phyloP scores from a whole-genome alignment of 1,140 invertebrate genomes.

The Dermatophagoides farinae region DNA sequence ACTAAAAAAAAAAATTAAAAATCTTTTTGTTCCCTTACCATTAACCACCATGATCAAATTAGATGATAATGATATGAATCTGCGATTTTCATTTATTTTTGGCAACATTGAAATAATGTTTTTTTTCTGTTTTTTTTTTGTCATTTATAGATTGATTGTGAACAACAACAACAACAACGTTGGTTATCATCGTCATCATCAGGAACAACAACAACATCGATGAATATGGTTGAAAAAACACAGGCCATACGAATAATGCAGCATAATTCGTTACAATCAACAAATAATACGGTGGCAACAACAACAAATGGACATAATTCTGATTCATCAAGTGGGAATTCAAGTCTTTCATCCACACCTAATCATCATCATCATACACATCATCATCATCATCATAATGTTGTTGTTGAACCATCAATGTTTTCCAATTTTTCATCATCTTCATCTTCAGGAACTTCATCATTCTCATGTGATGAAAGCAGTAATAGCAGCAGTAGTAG shows the following conservation, averaged over 20 bases:
- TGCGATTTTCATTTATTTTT: too few relatives aligned
- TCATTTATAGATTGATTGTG: neutral
- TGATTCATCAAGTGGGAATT: neutral
- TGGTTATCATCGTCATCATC: neutral
- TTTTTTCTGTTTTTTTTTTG: too few relatives aligned
- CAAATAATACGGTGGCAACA: neutral
- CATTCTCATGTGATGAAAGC: neutral
- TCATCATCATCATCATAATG: neutral
- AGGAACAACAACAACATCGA: neutral
- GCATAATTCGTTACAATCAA: neutral
- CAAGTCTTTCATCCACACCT: constrained; percentile 3
- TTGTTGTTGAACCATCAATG: neutral
- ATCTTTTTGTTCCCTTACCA: too few relatives aligned
- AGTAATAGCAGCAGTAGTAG: neutral
- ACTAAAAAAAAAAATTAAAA: too few relatives aligned
- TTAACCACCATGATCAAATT: too few relatives aligned
- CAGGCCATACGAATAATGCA: neutral
- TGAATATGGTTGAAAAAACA: neutral
- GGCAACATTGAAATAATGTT: too few relatives aligned
- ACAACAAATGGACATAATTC: neutral
- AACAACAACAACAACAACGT: neutral
- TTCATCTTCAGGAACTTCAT: constrained; percentile 4
- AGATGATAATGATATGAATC: too few relatives aligned
- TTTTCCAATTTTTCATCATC: neutral
- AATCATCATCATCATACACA: constrained; percentile 2